A percentile compares a stretch with the other conserved stretches of the same genome.
These are phyloP conservation scores for Phrixothrix hirtus DNA, from an alignment of 2,888 invertebrate species.

Conservation along the genomic window DNA sequence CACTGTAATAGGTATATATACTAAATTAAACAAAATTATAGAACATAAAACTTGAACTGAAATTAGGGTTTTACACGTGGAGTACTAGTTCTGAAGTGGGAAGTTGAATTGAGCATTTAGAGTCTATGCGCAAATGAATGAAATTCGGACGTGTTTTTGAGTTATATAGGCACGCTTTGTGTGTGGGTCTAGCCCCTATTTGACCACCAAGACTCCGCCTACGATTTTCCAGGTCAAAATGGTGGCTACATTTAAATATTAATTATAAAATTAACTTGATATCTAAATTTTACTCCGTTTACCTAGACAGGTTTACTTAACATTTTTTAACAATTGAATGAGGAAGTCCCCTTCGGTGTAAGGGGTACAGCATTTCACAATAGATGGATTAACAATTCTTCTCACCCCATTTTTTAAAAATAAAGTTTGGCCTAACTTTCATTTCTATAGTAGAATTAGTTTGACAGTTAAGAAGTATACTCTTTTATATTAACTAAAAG, in stretches of 20 bases:
- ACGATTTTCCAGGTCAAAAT: conserved; percentile 44
- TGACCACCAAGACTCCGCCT: conserved; percentile 47
- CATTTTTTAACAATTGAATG: conserved; percentile 9
- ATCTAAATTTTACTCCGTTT: conserved; percentile 47
- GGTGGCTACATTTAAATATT: conserved; percentile 48
- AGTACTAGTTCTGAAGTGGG: conserved; percentile 24
- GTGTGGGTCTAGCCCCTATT: conserved; percentile 44
- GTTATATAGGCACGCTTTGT: conserved; percentile 40
- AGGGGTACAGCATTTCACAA: conserved; percentile 23
- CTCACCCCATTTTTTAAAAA: conserved; percentile 24
- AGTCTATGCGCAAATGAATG: conserved; percentile 32
- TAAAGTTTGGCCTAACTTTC: conserved; percentile 14
- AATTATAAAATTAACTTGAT: conserved; percentile 44
- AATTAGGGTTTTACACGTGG: conserved; percentile 27
- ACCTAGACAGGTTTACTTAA: no score
- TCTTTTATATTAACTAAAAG: no score
- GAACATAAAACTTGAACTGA: no score
- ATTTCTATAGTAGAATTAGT: conserved; percentile 9
- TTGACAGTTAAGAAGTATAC: conserved; percentile 2
- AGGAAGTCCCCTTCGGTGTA: conserved; percentile 10
- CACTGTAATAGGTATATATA: no score
- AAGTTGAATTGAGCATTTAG: conserved; percentile 24
- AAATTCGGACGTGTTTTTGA: conserved; percentile 35
- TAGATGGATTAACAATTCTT: conserved; percentile 23
- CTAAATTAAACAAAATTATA: no score